These are phyloP conservation scores for Ifrita kowaldi DNA, from an alignment of 2,113 vertebrate species.

Conservation along the genomic window DNA sequence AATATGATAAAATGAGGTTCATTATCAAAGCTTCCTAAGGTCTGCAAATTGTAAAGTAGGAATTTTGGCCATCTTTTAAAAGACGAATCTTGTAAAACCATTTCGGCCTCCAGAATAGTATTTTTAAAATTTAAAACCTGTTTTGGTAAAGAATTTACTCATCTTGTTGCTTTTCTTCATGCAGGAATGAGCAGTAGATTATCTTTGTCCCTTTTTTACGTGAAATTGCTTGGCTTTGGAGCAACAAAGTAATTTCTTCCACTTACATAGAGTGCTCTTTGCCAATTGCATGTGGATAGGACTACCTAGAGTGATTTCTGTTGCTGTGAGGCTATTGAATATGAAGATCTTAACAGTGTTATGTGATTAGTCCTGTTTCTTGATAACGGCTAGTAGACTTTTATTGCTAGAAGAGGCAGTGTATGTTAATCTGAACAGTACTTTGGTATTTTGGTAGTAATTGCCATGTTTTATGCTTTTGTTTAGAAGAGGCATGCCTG, in stretches of 20 bases:
- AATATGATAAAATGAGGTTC: background rate
- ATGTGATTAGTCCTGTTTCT: background rate
- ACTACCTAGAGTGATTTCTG: background rate
- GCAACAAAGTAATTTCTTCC: background rate
- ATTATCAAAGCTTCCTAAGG: background rate
- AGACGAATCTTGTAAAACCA: background rate
- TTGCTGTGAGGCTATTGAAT: background rate
- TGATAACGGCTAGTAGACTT: background rate
- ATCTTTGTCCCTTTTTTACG: background rate
- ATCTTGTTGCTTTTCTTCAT: background rate
- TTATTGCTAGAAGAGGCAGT: background rate
- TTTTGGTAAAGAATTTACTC: background rate
- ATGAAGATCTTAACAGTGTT: background rate
- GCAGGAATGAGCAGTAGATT: background rate
- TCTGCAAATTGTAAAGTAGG: background rate
- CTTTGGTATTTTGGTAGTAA: background rate
- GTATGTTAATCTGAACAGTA: background rate
- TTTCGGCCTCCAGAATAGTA: background rate
- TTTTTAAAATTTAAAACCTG: background rate
- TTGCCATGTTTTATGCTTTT: background rate
- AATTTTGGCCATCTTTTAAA: background rate
- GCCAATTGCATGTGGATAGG: rapidly evolving
- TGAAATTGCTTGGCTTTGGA: background rate
- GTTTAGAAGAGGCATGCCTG: background rate
- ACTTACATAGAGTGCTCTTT: background rate